These are phyloP conservation scores for Turritopsis dohrnii DNA, from an alignment of 30 jellyfish, hydroid and myxozoan genomes.

Conservation along the genomic window DNA sequence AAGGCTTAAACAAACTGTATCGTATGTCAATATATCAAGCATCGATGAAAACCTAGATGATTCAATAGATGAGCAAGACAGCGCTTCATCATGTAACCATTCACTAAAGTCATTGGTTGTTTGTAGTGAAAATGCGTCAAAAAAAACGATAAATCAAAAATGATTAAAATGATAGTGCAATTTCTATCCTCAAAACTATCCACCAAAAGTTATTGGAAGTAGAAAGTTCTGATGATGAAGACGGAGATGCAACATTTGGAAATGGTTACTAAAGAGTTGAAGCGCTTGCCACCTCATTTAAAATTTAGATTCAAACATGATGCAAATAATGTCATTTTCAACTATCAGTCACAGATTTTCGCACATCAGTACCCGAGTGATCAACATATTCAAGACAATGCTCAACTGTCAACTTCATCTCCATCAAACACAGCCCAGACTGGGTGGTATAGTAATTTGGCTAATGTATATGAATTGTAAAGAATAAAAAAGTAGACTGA, in stretches of 20 bases:
- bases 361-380: too few species aligned
- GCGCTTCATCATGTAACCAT: not conserved
- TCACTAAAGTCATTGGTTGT: not conserved
- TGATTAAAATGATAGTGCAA: not conserved
- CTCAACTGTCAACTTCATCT: too few species aligned
- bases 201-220: not conserved
- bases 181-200: not conserved
- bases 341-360: too few species aligned
- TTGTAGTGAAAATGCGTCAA: not conserved
- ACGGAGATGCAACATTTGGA: slow-evolving; percentile 6
- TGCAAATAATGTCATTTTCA: too few species aligned
- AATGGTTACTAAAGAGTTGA: slow-evolving; percentile 5
- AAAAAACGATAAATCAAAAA: not conserved
- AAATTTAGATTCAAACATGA: too few species aligned
- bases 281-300: slow-evolving; percentile 4
- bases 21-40: too few species aligned
- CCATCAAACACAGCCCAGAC: too few species aligned
- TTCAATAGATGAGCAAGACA: not conserved
- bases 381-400: too few species aligned
- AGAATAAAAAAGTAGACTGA: too few species aligned
- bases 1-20: not conserved
- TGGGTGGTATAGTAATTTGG: too few species aligned
- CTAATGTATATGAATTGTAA: too few species aligned
- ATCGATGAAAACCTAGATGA: not conserved
- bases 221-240: not conserved